Percentiles rank a stretch among this genome's conserved stretches.
Conservation (phyloP, 2,113 vertebrate genomes). For the Forbesichthys papilliferus region DNA sequence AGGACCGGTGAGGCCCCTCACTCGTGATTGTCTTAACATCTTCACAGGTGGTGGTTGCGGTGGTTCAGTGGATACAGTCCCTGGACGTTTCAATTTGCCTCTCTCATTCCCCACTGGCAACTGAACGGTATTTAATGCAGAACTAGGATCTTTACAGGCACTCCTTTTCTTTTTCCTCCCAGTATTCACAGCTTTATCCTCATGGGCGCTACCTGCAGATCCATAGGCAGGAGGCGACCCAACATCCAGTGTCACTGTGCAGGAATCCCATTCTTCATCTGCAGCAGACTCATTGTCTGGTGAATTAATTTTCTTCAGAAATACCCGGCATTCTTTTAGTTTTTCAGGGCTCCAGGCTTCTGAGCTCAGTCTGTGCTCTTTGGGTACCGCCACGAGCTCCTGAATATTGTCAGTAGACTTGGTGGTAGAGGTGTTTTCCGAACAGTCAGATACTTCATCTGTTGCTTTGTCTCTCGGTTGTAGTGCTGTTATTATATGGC, state of each 20-base stretch:
- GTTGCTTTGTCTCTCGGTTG: slow-evolving; percentile 36
- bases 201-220: slow-evolving; percentile 43
- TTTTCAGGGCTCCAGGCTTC: slow-evolving; percentile 85
- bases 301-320: slow-evolving; percentile 91
- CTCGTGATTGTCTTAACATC: slow-evolving; percentile 85
- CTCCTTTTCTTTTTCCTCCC: slow-evolving; percentile 35
- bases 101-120: slow-evolving; percentile 35
- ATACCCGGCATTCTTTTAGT: slow-evolving; percentile 94
- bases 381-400: slow-evolving; percentile 52
- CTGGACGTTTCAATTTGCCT: slow-evolving; percentile 53
- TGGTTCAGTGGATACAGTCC: slow-evolving; percentile 46
- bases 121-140: slow-evolving; percentile 24
- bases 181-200: slow-evolving; percentile 68
- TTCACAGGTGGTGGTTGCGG: slow-evolving; percentile 77
- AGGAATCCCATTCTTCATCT: slow-evolving; percentile 72
- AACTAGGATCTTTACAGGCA: slow-evolving; percentile 32
- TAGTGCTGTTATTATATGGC: slow-evolving; percentile 17
- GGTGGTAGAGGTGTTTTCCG: slow-evolving; percentile 29
- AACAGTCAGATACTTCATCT: slow-evolving; percentile 19
- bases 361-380: slow-evolving; percentile 76
- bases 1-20: slow-evolving; percentile 83
- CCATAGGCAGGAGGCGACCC: slow-evolving; percentile 63
- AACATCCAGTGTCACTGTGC: slow-evolving; percentile 75
- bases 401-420: slow-evolving; percentile 43
- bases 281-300: slow-evolving; percentile 76